phyloP scores from a whole-genome alignment of 2,113 vertebrate genomes.

The Odobenus rosmarus region DNA sequence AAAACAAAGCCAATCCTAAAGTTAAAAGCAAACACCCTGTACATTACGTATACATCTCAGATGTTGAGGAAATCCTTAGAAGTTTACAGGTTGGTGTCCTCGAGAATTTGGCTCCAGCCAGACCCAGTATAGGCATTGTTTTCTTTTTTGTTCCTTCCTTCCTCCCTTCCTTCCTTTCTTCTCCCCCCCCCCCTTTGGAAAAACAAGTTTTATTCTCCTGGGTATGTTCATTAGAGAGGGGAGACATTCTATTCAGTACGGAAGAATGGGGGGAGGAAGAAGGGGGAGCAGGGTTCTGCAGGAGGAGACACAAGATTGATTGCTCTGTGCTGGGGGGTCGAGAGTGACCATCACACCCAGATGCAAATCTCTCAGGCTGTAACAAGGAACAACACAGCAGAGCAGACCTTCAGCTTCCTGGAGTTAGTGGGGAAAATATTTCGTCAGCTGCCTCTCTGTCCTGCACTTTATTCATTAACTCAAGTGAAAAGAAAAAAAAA shows the following conservation, averaged over 20 bases:
- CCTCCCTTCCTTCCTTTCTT: slow-evolving; percentile 23
- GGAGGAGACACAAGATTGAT: not conserved
- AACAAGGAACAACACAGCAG: not conserved
- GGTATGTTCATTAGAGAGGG: slow-evolving; percentile 46
- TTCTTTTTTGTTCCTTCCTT: not conserved
- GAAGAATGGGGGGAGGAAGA: not conserved
- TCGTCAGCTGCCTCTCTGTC: slow-evolving; percentile 6
- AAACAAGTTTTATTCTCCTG: slow-evolving; percentile 74
- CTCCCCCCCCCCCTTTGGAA: slow-evolving; percentile 14
- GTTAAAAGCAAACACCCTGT: not conserved
- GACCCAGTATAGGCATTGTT: not conserved
- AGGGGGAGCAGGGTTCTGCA: not conserved
- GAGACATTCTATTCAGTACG: slow-evolving; percentile 35
- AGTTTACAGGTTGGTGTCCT: not conserved
- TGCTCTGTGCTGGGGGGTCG: not conserved
- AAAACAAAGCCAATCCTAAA: not conserved
- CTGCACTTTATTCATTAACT: not conserved
- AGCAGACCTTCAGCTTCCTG: not conserved
- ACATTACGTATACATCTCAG: not conserved
- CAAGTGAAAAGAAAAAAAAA: not conserved
- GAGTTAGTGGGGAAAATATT: not conserved
- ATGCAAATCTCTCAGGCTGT: not conserved
- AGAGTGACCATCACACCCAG: not conserved
- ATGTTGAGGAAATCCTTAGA: slow-evolving; percentile 13
- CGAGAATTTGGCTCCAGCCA: not conserved